These are phyloP conservation scores for Procapra przewalskii DNA, from an alignment of 2,113 vertebrate genomes.

Conservation along the genomic window DNA sequence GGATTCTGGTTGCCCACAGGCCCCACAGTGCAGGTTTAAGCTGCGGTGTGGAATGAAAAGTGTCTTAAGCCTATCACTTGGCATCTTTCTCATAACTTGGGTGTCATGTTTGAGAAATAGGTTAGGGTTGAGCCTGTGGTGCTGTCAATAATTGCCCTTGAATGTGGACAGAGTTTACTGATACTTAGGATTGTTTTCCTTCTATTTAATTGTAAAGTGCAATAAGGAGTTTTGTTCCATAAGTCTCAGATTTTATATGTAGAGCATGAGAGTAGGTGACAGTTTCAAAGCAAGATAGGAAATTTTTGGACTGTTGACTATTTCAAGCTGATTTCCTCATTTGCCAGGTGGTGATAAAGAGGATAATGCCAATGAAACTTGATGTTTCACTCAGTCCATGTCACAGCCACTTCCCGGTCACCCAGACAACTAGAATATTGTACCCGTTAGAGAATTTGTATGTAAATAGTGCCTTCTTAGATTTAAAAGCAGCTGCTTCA, in stretches of 20 bases:
- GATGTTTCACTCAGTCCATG: rapidly evolving
- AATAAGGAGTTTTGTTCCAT: not conserved
- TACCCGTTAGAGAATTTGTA: rapidly evolving
- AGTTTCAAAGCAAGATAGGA: not conserved
- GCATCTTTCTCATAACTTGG: not conserved
- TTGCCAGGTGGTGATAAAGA: not conserved
- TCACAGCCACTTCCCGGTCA: rapidly evolving
- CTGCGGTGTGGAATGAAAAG: not conserved
- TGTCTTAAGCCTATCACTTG: not conserved
- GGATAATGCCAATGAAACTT: not conserved
- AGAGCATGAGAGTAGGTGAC: not conserved
- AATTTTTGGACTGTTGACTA: not conserved
- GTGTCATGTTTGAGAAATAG: not conserved
- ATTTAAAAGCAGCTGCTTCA: not conserved
- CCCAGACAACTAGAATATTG: not conserved
- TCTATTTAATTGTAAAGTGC: not conserved
- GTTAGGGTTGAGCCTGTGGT: not conserved
- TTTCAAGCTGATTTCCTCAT: not conserved
- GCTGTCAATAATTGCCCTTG: not conserved
- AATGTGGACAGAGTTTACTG: not conserved
- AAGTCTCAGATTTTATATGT: not conserved
- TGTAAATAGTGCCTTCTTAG: not conserved
- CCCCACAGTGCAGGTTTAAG: rapidly evolving
- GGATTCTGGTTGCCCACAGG: not conserved
- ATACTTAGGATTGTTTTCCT: not conserved